A percentile compares a stretch with the other conserved stretches of the same genome.
phyloP scores from a whole-genome alignment of 2,113 vertebrate species.

The Lophura nycthemera region DNA sequence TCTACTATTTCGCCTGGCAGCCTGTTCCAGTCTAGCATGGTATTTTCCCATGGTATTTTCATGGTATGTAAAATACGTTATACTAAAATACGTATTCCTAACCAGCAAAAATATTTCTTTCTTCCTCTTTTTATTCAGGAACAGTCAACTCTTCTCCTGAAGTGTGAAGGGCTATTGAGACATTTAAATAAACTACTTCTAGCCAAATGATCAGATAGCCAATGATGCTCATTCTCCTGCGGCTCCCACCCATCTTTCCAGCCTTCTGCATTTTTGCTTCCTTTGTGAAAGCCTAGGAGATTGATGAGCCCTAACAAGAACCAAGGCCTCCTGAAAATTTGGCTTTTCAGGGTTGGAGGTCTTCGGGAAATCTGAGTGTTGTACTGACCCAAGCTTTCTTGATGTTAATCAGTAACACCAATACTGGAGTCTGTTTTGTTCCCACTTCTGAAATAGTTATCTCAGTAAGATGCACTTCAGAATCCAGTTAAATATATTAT shows the following conservation, averaged over 20 bases:
- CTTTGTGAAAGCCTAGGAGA: background rate
- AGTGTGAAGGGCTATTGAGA: background rate
- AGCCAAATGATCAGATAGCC: background rate
- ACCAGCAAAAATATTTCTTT: background rate
- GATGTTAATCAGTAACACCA: background rate
- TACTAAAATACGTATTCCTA: background rate
- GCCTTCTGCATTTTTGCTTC: background rate
- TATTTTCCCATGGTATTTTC: background rate
- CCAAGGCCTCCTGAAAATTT: background rate
- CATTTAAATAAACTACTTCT: background rate
- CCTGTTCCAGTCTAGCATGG: background rate
- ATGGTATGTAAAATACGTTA: background rate
- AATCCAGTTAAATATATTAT: background rate
- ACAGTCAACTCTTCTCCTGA: background rate
- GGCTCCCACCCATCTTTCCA: slow-evolving; percentile 6
- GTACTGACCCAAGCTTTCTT: background rate
- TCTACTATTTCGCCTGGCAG: too few relatives aligned
- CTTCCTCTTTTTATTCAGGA: background rate
- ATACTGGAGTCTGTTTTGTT: background rate
- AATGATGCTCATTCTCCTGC: background rate
- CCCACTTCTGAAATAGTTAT: background rate
- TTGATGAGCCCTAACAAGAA: slow-evolving; percentile 1
- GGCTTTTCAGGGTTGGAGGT: background rate
- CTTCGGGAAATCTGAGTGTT: background rate
- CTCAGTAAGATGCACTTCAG: background rate